These are phyloP conservation scores for Amblyjoppa fuscipennis DNA, from an alignment of 2,888 invertebrate genomes.

Conservation along the genomic window DNA sequence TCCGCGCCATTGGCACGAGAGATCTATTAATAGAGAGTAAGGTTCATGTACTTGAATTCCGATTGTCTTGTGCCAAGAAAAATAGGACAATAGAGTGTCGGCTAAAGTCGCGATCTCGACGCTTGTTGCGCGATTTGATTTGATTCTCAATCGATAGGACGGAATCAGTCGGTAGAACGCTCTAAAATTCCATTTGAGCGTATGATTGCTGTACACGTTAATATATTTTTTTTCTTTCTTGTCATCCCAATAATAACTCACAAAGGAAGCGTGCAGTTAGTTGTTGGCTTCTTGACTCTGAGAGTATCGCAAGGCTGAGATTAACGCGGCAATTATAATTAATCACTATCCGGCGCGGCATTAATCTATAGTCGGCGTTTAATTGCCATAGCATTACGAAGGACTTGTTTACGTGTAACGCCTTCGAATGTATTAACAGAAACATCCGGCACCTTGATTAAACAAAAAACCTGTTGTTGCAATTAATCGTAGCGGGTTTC, in stretches of 20 bases:
- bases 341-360: not conserved
- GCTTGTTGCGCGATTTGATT: constrained; percentile 16
- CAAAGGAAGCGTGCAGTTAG: not conserved
- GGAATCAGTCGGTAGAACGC: constrained; percentile 8
- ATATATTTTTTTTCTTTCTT: not conserved
- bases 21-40: constrained; percentile 67
- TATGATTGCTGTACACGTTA: not conserved
- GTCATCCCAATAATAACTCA: not conserved
- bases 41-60: constrained; percentile 71
- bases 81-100: constrained; percentile 70
- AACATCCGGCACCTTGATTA: not conserved
- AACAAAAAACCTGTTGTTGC: not conserved
- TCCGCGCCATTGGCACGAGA: constrained; percentile 50
- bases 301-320: not conserved
- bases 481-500: constrained; percentile 87
- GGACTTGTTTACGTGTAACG: constrained; percentile 8
- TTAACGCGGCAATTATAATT: constrained; percentile 21
- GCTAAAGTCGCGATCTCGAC: constrained; percentile 20
- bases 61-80: constrained; percentile 74
- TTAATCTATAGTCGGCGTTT: constrained; percentile 12
- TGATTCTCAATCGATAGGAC: constrained; percentile 14
- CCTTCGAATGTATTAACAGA: not conserved
- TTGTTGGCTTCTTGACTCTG: not conserved
- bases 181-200: not conserved
- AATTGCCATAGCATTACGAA: not conserved